These are phyloP conservation scores for Diloba caeruleocephala DNA, from an alignment of 2,888 invertebrate genomes.

Conservation along the genomic window DNA sequence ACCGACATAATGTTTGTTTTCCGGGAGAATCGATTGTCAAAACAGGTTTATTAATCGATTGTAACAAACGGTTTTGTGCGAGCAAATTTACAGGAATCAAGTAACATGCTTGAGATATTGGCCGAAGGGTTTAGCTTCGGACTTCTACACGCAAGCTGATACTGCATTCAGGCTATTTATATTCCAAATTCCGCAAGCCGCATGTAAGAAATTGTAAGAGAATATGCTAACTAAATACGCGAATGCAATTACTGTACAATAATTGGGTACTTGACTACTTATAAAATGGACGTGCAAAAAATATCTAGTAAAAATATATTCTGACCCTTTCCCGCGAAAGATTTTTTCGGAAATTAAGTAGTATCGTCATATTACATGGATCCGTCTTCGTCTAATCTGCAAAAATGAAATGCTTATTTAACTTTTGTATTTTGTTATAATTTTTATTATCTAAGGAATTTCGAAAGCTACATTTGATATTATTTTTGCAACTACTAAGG, in stretches of 20 bases:
- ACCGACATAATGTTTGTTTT: no score
- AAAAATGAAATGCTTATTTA: conserved; percentile 33
- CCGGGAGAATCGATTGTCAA: no score
- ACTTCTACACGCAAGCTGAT: conserved; percentile 8
- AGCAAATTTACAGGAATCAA: no score
- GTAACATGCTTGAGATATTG: no score
- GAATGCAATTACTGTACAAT: conserved; percentile 17
- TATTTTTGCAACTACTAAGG: no score
- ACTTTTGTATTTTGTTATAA: neutral
- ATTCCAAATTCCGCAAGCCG: conserved; percentile 12
- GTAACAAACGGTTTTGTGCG: no score
- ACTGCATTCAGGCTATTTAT: neutral
- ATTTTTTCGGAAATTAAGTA: conserved; percentile 13
- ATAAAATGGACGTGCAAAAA: conserved; percentile 30
- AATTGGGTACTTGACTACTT: conserved; percentile 41
- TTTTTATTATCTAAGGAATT: no score
- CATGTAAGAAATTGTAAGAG: conserved; percentile 20
- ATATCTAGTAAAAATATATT: conserved; percentile 16
- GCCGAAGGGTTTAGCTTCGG: no score
- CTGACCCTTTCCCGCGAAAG: conserved; percentile 38
- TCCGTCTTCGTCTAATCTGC: conserved; percentile 42
- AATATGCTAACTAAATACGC: conserved; percentile 16
- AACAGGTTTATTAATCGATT: no score
- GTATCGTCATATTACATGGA: conserved; percentile 48
- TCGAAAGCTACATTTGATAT: no score